phyloP scores from a whole-genome alignment of 2,797 vertebrate species.

The Tenualosa thibaudeaui region DNA sequence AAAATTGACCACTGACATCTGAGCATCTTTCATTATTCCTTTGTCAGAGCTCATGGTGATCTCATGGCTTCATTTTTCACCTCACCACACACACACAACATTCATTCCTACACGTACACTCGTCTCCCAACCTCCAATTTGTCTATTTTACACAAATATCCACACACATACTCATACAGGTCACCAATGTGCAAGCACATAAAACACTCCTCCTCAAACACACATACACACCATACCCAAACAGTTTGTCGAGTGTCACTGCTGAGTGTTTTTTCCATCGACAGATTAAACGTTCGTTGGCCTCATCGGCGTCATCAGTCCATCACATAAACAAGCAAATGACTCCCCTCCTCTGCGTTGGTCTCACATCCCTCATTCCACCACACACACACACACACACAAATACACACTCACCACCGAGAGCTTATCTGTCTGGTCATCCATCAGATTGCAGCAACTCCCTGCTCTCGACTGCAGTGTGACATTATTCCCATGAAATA shows the following conservation, averaged over 20 bases:
- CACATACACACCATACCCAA: not conserved
- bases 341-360: not conserved
- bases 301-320: not conserved
- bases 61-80: not conserved
- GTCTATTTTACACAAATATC: not conserved
- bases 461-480: not conserved
- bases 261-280: not conserved
- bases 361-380: not conserved
- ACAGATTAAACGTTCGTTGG: not conserved
- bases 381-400: not conserved
- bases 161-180: not conserved
- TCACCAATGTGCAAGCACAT: too few species aligned
- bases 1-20: slow-evolving; percentile 72
- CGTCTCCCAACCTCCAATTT: not conserved
- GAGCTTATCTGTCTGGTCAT: not conserved
- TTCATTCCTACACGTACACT: slow-evolving; percentile 9
- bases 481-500: not conserved
- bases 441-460: not conserved
- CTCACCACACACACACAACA: not conserved
- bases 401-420: not conserved
- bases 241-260: not conserved
- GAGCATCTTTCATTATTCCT: slow-evolving; percentile 38
- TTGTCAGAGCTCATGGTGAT: not conserved
- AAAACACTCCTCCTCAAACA: not conserved
- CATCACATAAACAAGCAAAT: not conserved